A percentile compares a stretch with the other conserved stretches of the same genome.
Conservation (phyloP, 1,140 invertebrate species). For the Sitophilus oryzae region DNA sequence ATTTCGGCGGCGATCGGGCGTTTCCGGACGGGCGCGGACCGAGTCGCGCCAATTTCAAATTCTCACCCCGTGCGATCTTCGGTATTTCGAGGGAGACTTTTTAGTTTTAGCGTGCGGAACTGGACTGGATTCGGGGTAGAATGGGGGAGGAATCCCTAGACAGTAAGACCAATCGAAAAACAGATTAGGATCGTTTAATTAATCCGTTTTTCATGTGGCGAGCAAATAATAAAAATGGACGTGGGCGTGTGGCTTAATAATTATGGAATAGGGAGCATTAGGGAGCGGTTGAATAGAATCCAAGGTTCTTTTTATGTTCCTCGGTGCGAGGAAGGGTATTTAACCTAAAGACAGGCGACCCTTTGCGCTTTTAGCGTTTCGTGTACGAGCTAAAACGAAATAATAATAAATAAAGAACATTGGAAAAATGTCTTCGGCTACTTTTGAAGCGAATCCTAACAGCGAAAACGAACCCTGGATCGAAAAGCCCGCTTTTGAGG, state of each 20-base stretch:
- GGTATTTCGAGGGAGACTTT: neutral
- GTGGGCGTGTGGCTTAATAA: conserved; percentile 17
- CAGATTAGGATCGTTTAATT: conserved; percentile 3
- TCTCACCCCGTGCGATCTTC: neutral
- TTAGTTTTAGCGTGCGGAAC: too few species aligned
- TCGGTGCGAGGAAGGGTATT: neutral
- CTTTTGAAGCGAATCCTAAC: conserved; percentile 41
- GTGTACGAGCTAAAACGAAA: conserved; percentile 10
- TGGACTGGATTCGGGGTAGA: too few species aligned
- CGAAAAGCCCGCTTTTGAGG: conserved; percentile 49
- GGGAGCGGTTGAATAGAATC: neutral
- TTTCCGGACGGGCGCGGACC: conserved; percentile 34
- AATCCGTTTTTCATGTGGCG: conserved; percentile 5
- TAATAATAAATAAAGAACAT: conserved; percentile 21
- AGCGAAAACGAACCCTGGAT: conserved; percentile 51
- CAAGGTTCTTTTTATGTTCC: conserved; percentile 7
- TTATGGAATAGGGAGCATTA: conserved; percentile 3
- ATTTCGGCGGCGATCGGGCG: conserved; percentile 27
- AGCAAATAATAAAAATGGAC: conserved; percentile 2
- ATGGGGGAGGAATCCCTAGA: too few species aligned
- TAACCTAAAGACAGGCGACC: conserved; percentile 1
- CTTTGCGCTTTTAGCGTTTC: conserved; percentile 1
- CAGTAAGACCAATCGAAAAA: neutral
- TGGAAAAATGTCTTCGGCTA: conserved; percentile 36
- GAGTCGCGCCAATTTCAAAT: conserved; percentile 15